Conservation (phyloP, 35 echinoderm and acorn worm species). For the Lytechinus pictus region DNA sequence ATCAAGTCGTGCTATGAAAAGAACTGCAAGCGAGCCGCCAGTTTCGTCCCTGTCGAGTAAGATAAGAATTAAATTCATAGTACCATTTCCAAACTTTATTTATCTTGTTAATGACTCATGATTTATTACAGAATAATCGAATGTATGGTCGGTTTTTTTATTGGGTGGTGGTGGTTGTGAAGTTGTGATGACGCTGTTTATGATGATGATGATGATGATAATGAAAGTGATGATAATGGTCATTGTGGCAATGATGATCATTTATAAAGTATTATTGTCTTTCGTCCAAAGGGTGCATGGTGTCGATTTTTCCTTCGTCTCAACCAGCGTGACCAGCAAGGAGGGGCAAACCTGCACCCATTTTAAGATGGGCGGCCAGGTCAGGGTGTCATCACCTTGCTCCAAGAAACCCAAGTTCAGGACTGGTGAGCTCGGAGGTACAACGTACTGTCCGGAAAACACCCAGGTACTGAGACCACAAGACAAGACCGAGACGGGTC, state of each 20-base stretch:
- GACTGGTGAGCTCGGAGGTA: background rate
- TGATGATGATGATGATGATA: no score
- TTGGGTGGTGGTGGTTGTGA: no score
- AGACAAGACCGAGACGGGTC: background rate
- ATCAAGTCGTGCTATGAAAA: slow-evolving; percentile 76
- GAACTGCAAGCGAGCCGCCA: slow-evolving; percentile 48
- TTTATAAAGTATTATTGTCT: background rate
- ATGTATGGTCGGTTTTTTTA: no score
- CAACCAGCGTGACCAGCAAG: background rate
- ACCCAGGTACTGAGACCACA: slow-evolving; percentile 1
- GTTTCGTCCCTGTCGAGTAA: slow-evolving; percentile 44
- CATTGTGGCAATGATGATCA: no score
- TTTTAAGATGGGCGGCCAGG: slow-evolving; percentile 41
- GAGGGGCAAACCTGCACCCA: background rate
- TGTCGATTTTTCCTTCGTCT: slow-evolving; percentile 26
- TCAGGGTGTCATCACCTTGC: slow-evolving; percentile 33
- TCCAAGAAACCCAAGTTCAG: slow-evolving; percentile 33
- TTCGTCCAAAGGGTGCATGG: background rate
- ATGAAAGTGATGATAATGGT: no score
- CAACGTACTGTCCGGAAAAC: slow-evolving; percentile 29
- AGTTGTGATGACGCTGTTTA: no score
- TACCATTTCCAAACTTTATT: no score
- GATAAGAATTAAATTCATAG: background rate
- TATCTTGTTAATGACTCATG: no score
- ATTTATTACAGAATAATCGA: no score